Evolutionary conservation across 2,113 vertebrate species (phyloP), one percentile per base, ranked within the genome.

Genomic region (Equus przewalskii): DNA sequence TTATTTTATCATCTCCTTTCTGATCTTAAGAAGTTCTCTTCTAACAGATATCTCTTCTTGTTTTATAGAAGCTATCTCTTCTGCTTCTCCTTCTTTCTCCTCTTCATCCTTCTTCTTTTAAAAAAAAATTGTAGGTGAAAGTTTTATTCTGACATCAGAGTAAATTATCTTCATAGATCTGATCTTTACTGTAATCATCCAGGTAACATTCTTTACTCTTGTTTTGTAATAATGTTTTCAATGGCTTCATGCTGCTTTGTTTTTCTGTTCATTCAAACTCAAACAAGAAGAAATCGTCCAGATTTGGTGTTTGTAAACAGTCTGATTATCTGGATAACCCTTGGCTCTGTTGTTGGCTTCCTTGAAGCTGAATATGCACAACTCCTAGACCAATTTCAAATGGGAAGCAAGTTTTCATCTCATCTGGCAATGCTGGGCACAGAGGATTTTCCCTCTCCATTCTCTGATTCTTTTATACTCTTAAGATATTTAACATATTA

Each of bases 61-160:
- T 88, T 89, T 95, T 84, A 81, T 30, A 95, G 54, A 84, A 14
- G 26, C 54, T 70, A 51, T 46, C 70, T 85, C 24, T 78, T 56
- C 51, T 86, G 41, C 22, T 65, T 13, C 51, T 67, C 30, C 36
- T 41, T 80, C 3, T 33, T 72, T 30, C 49, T 58, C 2, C 6
- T 76, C 14, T 14, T 67, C 26, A 54, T n/a, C 33, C 28, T 84
- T 65, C 28, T 62, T 19, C 24, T 65, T 56, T 41, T 33, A 19
- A 41, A 83, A 84, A 83, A 84, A 62, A 90, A 51, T 1, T 46
- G 49, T 60, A 67, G 58, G 26, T 28, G 15, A 90, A 96, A 79
- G 16, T 83, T 96, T 87, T 44, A 46, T 90, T 76, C 83, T 58
- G 56, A 69, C 14, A 6, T 78, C n/a, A 49, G 21, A 60, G 56